These are phyloP conservation scores for Apaloderma vittatum DNA, from an alignment of 2,113 vertebrate genomes.

Conservation along the genomic window DNA sequence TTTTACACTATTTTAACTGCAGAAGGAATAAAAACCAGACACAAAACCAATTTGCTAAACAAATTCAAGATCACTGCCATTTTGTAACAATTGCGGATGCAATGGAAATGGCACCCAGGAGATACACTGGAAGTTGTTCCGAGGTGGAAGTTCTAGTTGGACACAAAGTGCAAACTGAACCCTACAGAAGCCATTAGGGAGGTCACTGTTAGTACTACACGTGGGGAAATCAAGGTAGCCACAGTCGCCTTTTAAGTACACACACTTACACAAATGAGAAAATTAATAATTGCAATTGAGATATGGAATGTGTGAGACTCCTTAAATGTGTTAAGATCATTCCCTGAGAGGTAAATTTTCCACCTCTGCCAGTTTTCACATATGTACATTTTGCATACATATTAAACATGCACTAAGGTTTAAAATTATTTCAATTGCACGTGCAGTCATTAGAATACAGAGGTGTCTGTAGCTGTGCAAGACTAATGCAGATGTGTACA, in stretches of 20 bases:
- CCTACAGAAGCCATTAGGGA: neutral
- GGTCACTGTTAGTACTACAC: neutral
- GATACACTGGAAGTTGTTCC: neutral
- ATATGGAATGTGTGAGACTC: constrained; percentile 59
- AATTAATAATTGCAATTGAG: neutral
- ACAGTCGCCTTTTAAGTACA: neutral
- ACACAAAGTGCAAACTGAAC: constrained; percentile 38
- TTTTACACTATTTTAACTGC: constrained; percentile 16
- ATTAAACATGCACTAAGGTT: constrained; percentile 69
- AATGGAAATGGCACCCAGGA: neutral
- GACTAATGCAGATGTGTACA: constrained; percentile 60
- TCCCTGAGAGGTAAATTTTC: constrained; percentile 61
- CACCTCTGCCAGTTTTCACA: constrained; percentile 68
- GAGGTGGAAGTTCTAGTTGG: neutral
- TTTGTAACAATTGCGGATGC: neutral
- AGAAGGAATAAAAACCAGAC: constrained; percentile 31
- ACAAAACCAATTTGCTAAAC: neutral
- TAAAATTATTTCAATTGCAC: constrained; percentile 58
- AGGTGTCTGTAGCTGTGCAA: constrained; percentile 71
- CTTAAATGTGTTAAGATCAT: constrained; percentile 37
- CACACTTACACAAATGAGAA: neutral
- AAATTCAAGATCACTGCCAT: neutral
- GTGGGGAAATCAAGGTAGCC: neutral
- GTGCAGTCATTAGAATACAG: constrained; percentile 60
- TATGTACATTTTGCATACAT: constrained; percentile 68